Base-by-base conservation (phyloP, 2,797 vertebrate genomes). In the Gephyroberyx darwinii region DNA sequence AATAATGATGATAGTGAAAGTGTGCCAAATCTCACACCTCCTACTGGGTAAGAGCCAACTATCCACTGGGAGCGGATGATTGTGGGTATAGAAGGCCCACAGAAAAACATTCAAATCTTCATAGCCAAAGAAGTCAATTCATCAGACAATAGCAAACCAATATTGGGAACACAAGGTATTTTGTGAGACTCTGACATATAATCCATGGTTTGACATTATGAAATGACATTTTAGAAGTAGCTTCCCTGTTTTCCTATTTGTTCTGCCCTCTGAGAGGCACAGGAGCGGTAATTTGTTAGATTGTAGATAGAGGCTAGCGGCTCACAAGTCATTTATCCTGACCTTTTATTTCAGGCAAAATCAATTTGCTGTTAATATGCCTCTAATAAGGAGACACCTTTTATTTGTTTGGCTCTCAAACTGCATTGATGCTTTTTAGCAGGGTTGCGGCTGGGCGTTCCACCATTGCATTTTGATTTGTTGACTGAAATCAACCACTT, bases 321-420 rank as follows among this genome's bases (percentile, higher is more conserved):
- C 90, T 89, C 90, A 89, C 89, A 89, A 90, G 88, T 87, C 88
- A 92, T 93, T 93, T 93, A 87, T 91, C 83, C 78, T 93, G 92
- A 94, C 92, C 92, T 94, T 95, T 94, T 87, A 92, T 90, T 92
- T 90, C 84, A 88, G 90, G 82, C 76, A 84, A 92, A 92, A 94
- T 93, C 91, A 88, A 92, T 94, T 88, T 89, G 84, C 77, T 77
- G 81, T 89, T 93, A 92, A 94, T 93, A 89, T 82, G 84, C 67
- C 83, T 71, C 83, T 91, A 92, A 92, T 91, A 91, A 81, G 78
- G 82, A 90, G 78, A 83, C 84, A 78, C 69, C 71, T 90, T 91
- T 87, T 80, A 90, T 92, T 90, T 89, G 85, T 84, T 83, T 78
- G 76, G 71, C 82, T 84, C 61, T 85, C 81, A 82, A 86, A 86